Evolutionary conservation across 2,888 invertebrate genomes (phyloP).

Genomic region (Perithous albicinctus): DNA sequence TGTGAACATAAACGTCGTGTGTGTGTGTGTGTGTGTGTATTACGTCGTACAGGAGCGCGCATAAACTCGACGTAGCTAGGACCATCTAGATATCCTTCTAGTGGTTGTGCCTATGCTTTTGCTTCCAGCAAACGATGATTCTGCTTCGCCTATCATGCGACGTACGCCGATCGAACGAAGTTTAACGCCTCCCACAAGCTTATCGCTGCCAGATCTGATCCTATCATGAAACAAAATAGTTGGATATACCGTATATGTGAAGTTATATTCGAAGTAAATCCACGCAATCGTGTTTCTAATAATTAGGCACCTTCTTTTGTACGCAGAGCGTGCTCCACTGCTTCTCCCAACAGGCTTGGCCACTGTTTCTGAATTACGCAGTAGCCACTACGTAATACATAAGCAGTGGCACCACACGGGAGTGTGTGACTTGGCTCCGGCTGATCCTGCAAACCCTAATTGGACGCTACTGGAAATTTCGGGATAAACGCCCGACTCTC

Average conservation of each 20-base stretch:
- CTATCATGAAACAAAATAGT: conserved; percentile 23
- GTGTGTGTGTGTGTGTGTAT: conserved; percentile 50
- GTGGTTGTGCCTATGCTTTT: conserved; percentile 8
- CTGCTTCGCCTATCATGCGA: background rate
- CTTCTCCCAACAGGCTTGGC: conserved; percentile 6
- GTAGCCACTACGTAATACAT: background rate
- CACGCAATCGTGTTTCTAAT: conserved; percentile 28
- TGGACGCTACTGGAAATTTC: conserved; percentile 65
- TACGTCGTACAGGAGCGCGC: conserved; percentile 17
- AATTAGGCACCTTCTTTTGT: conserved; percentile 59
- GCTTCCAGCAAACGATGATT: conserved; percentile 31
- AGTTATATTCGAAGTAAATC: conserved; percentile 20
- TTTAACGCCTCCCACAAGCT: conserved; percentile 72
- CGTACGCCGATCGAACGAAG: conserved; percentile 74
- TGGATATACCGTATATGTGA: conserved; percentile 14
- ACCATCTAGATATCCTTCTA: conserved; percentile 4
- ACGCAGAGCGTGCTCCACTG: conserved; percentile 4
- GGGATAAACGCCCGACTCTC: conserved; percentile 61
- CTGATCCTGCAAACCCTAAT: conserved; percentile 67
- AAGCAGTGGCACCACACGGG: background rate
- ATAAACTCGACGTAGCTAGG: conserved; percentile 12
- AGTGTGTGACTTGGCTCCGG: conserved; percentile 40
- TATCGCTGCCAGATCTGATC: background rate
- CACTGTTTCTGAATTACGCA: too few species aligned
- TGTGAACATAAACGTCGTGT: conserved; percentile 75